Percentiles rank a stretch among this genome's conserved stretches.
Evolutionary conservation across 1,140 invertebrate species (phyloP).

Genomic region (Bombus fervidus): DNA sequence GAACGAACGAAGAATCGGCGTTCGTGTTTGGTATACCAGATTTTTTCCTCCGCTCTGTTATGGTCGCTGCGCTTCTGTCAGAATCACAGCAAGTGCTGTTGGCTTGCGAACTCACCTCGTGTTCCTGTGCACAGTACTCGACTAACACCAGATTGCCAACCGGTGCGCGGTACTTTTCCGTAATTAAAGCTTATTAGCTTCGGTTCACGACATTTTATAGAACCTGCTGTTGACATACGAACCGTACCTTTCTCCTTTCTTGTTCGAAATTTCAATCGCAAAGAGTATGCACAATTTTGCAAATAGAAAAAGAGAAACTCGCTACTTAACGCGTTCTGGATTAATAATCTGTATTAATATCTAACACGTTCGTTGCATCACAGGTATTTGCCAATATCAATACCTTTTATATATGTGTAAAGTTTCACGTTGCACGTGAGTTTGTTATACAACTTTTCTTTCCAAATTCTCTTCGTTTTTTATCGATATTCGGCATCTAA

Average conservation of each 20-base stretch:
- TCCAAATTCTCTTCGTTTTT: no score
- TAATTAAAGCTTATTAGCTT: conserved; percentile 37
- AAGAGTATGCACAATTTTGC: background rate
- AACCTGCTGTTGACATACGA: background rate
- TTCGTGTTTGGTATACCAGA: background rate
- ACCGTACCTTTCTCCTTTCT: no score
- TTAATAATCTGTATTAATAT: background rate
- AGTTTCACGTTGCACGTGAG: no score
- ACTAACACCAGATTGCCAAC: conserved; percentile 24
- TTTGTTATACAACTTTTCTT: no score
- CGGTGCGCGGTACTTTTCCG: conserved; percentile 32
- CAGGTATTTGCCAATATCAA: no score
- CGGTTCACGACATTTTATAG: background rate
- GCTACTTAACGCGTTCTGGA: accelerated
- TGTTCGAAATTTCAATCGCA: background rate
- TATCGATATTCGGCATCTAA: no score
- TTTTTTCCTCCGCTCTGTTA: conserved; percentile 2
- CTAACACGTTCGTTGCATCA: background rate
- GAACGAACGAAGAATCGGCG: background rate
- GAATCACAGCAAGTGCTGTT: conserved; percentile 42
- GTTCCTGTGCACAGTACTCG: conserved; percentile 4
- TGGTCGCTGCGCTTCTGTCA: conserved; percentile 17
- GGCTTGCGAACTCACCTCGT: conserved; percentile 18
- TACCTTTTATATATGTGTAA: no score
- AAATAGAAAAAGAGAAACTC: background rate